Percentiles rank a stretch among this genome's conserved stretches.
Conservation (phyloP, 2,797 vertebrate genomes). For the Myiotriccus ornatus region DNA sequence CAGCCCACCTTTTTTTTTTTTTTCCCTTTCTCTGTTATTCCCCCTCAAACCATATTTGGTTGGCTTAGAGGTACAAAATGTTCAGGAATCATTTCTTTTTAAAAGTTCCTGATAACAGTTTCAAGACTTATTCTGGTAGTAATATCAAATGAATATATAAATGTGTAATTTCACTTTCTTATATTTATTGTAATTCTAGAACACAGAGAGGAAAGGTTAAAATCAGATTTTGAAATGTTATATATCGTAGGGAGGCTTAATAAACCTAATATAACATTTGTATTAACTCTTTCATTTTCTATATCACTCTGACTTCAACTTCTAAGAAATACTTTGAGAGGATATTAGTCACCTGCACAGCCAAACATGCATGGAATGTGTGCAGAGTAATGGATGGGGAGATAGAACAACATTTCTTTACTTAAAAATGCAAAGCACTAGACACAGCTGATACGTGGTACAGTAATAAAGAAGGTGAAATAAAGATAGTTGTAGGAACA, state of each 20-base stretch:
- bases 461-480: neutral
- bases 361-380: neutral
- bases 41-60: neutral
- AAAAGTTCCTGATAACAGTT: neutral
- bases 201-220: neutral
- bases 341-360: neutral
- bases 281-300: neutral
- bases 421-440: neutral
- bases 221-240: neutral
- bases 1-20: fast-evolving
- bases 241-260: neutral
- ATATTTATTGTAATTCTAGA: neutral
- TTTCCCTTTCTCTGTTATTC: neutral
- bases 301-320: neutral
- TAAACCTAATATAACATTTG: neutral
- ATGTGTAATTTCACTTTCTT: neutral
- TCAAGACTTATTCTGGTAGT: neutral
- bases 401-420: neutral
- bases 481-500: neutral
- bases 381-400: neutral
- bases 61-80: neutral
- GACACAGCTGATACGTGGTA: neutral
- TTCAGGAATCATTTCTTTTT: neutral
- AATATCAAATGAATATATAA: neutral
- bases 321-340: neutral